Conservation (phyloP, 2,113 vertebrate genomes). For the Hyperoodon ampullatus region DNA sequence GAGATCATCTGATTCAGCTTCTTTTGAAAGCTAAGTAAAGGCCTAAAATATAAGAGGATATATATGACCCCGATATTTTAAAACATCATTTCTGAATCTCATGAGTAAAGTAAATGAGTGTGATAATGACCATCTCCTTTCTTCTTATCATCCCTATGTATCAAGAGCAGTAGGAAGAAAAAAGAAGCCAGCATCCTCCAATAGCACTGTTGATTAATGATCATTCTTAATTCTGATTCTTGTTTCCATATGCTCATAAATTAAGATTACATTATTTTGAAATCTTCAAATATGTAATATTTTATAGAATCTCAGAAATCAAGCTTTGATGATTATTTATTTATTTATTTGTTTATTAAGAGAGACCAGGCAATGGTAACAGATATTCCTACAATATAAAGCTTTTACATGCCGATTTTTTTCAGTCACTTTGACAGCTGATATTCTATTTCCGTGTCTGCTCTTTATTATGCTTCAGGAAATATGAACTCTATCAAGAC, state of each 20-base stretch:
- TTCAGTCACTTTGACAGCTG: conserved; percentile 30
- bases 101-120: background rate
- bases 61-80: background rate
- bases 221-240: background rate
- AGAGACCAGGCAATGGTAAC: background rate
- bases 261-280: background rate
- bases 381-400: background rate
- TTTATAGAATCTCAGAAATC: background rate
- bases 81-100: background rate
- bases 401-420: background rate
- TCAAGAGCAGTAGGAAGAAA: background rate
- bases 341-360: background rate
- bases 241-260: background rate
- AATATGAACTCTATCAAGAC: conserved; percentile 52
- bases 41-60: background rate
- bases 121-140: background rate
- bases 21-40: background rate
- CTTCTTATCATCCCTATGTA: background rate
- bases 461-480: conserved; percentile 41
- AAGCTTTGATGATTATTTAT: background rate
- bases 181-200: background rate
- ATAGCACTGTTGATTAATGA: background rate
- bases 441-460: background rate
- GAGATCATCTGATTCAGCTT: background rate
- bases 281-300: background rate